phyloP scores from a whole-genome alignment of 1,140 invertebrate genomes.

The Pemphigus obesinymphae region DNA sequence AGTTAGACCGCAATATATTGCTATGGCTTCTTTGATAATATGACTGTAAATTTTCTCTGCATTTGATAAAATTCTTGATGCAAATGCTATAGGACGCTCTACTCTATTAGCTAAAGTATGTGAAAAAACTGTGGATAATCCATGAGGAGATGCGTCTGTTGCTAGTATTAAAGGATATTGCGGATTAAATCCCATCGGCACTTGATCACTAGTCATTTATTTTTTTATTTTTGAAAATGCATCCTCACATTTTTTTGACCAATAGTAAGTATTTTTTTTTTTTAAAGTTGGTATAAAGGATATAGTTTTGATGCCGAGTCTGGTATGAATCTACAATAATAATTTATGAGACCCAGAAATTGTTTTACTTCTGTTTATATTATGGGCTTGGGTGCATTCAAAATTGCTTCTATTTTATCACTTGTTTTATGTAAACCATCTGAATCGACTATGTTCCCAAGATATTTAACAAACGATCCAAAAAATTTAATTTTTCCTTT shows the following conservation, averaged over 20 bases:
- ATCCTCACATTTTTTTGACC: conserved; percentile 44
- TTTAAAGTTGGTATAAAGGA: conserved; percentile 48
- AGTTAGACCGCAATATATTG: conserved; percentile 52
- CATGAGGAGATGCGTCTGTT: conserved; percentile 54
- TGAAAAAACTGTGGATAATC: conserved; percentile 53
- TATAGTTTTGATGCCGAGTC: conserved; percentile 49
- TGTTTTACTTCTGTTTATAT: conserved; percentile 49
- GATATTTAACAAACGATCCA: conserved; percentile 48
- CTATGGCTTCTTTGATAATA: conserved; percentile 54
- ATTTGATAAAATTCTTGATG: conserved; percentile 50
- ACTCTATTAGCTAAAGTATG: conserved; percentile 50
- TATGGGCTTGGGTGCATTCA: conserved; percentile 48
- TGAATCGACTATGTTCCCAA: conserved; percentile 50
- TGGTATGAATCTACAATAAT: conserved; percentile 52
- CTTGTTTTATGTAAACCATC: conserved; percentile 49
- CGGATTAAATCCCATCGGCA: conserved; percentile 50
- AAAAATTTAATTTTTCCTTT: conserved; percentile 51
- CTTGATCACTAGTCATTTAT: conserved; percentile 44
- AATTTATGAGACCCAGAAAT: conserved; percentile 53
- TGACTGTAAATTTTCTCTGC: conserved; percentile 52
- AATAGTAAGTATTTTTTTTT: conserved; percentile 42
- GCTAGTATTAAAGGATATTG: conserved; percentile 50
- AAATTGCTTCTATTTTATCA: conserved; percentile 50
- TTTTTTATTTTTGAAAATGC: conserved; percentile 48
- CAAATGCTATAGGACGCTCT: conserved; percentile 53